Evolutionary conservation across 2,113 vertebrate species (phyloP), one percentile per base, ranked within the genome.

Genomic region (Cariama cristata): DNA sequence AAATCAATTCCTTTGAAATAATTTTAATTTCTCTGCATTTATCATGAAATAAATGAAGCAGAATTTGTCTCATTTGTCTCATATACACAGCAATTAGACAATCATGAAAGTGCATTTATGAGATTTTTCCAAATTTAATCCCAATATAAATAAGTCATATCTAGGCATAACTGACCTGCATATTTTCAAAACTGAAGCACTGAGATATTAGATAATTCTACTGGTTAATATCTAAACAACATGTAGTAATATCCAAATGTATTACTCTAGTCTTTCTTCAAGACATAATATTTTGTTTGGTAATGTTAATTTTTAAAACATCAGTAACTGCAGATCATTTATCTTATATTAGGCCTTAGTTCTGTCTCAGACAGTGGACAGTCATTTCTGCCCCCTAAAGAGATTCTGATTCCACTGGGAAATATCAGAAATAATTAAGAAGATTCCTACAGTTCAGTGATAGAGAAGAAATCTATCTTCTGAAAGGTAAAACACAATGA

Each of bases 371-470:
- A 87, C 40, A 82, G 63, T 71, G 50, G 53, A 55, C 75, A 96
- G 77, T 75, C n/a, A 89, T 97, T 95, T 95, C 84, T 93, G 68
- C 69, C 52, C 74, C 90, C 92, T 94, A 83, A 97, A 90, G 87
- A 88, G n/a, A 35, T 44, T 30, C 79, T 86, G 82, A 88, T 86
- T 76, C 55, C 72, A 94, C 87, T 74, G 91, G 88, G 63, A 97
- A 97, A 95, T 96, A 97, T 84, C 91, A 97, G 53, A 96, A 95
- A 96, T 93, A 98, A 97, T 97, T 94, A 97, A 95, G 94, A 97
- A 76, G 84, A 92, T 67, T 97, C 92, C 74, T 97, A 97, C 81
- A 53, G 40, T 74, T 90, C 68, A 93, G 63, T 79, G 67, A 90
- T 75, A 93, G 38, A 96, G 93, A 89, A 95, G 56, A 98, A 96